Evolutionary conservation across 1,140 invertebrate species (phyloP).

Genomic region (Magallana angulata): DNA sequence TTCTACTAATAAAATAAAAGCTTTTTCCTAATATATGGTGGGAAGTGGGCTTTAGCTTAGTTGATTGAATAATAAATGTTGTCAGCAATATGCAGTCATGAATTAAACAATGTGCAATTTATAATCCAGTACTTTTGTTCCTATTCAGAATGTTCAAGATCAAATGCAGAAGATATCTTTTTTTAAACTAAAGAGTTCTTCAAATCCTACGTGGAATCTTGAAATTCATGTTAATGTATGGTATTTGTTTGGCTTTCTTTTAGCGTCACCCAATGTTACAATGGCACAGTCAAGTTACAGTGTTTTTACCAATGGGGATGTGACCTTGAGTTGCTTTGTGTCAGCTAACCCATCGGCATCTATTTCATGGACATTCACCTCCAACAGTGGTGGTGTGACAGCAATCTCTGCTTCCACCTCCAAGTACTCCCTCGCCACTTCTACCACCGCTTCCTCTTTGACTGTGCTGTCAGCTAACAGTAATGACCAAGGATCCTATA

Average conservation of each 20-base stretch:
- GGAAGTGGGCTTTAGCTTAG: no score
- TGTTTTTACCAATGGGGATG: not conserved
- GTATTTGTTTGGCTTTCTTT: not conserved
- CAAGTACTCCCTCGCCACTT: slow-evolving; percentile 7
- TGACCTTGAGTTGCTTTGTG: slow-evolving; percentile 46
- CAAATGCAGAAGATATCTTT: no score
- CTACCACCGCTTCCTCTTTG: slow-evolving; percentile 10
- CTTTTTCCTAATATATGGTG: no score
- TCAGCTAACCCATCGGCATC: slow-evolving; percentile 35
- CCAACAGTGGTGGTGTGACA: not conserved
- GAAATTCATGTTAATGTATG: not conserved
- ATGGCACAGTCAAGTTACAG: not conserved
- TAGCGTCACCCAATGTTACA: not conserved
- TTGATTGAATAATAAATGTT: no score
- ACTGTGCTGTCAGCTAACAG: slow-evolving; percentile 41
- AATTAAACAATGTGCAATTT: no score
- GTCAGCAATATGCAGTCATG: no score
- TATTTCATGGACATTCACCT: not conserved
- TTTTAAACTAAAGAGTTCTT: not conserved
- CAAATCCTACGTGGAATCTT: not conserved
- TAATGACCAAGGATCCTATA: slow-evolving; percentile 44
- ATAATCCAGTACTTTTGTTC: no score
- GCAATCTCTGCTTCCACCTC: not conserved
- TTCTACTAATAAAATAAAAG: no score
- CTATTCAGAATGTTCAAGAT: no score